Percentiles rank a stretch among this genome's conserved stretches.
Evolutionary conservation across 2,888 invertebrate genomes (phyloP).

Genomic region (Autographa gamma): DNA sequence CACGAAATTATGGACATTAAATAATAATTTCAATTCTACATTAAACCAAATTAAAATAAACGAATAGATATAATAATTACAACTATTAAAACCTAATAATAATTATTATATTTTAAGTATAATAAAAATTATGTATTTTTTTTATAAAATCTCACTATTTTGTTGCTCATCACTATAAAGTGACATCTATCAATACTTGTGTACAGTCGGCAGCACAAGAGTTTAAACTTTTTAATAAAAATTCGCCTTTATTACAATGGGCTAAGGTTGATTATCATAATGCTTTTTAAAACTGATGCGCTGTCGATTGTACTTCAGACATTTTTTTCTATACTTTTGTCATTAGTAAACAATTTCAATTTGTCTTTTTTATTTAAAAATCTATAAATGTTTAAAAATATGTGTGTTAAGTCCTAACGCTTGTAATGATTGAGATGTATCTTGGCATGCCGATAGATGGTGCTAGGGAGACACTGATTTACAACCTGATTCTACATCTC

Average conservation of each 20-base stretch:
- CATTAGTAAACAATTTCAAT: not conserved
- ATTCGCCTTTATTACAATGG: too few relatives aligned
- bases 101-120: slow-evolving; percentile 50
- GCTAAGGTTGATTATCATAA: too few relatives aligned
- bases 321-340: not conserved
- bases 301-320: not conserved
- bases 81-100: slow-evolving; percentile 55
- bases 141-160: slow-evolving; percentile 81
- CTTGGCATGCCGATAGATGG: too few relatives aligned
- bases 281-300: not conserved
- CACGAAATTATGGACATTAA: too few relatives aligned
- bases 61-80: slow-evolving; percentile 45
- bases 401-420: too few relatives aligned
- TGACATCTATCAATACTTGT: slow-evolving; percentile 48
- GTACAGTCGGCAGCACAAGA: slow-evolving; percentile 39
- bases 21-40: too few relatives aligned
- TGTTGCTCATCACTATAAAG: slow-evolving; percentile 63
- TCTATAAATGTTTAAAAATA: too few relatives aligned
- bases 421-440: too few relatives aligned
- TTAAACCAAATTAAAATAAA: slow-evolving; percentile 26
- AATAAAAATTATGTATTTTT: slow-evolving; percentile 58
- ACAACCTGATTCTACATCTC: too few relatives aligned
- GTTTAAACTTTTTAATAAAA: too few relatives aligned
- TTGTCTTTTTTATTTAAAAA: too few relatives aligned
- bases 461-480: too few relatives aligned